A percentile compares a stretch with the other conserved stretches of the same genome.
These are phyloP conservation scores for Eurytemora carolleeae DNA, from an alignment of 1,140 invertebrate species.

Conservation along the genomic window DNA sequence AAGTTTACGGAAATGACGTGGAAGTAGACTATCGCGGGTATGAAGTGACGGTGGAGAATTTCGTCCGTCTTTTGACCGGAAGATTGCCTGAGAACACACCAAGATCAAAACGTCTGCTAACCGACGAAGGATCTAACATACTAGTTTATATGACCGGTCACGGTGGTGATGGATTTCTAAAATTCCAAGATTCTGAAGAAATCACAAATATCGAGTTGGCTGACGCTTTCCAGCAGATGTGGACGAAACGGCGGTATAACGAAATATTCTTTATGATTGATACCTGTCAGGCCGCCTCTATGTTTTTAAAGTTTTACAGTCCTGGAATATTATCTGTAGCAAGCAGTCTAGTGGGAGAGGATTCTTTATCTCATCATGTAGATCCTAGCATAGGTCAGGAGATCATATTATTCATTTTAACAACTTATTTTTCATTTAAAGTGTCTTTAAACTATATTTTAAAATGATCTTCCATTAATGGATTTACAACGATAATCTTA, in stretches of 20 bases:
- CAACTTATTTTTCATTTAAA: no score
- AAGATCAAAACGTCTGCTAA: slow-evolving; percentile 77
- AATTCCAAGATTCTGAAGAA: slow-evolving; percentile 98
- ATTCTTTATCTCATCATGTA: slow-evolving; percentile 93
- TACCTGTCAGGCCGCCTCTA: slow-evolving; percentile 95
- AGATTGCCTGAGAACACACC: slow-evolving; percentile 72
- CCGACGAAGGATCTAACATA: slow-evolving; percentile 90
- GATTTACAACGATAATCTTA: no score
- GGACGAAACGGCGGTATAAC: slow-evolving; percentile 91
- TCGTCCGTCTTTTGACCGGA: slow-evolving; percentile 84
- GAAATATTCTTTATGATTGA: slow-evolving; percentile 98
- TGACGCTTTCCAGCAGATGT: slow-evolving; percentile 98
- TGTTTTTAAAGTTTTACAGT: slow-evolving; percentile 94
- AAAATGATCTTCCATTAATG: no score
- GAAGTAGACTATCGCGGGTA: slow-evolving; percentile 98
- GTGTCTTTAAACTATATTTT: no score
- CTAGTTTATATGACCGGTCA: slow-evolving; percentile 91
- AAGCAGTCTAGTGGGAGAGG: slow-evolving; percentile 90
- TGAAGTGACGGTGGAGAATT: slow-evolving; percentile 96
- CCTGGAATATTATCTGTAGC: slow-evolving; percentile 93
- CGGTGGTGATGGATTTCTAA: slow-evolving; percentile 95
- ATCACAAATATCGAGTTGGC: slow-evolving; percentile 96
- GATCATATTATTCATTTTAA: no score
- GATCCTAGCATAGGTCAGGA: slow-evolving; percentile 96
- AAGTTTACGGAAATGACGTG: slow-evolving; percentile 97